Percentiles rank a stretch among this genome's conserved stretches.
phyloP scores from a whole-genome alignment of 2,888 invertebrate species.

The Phanerotoma sp. region DNA sequence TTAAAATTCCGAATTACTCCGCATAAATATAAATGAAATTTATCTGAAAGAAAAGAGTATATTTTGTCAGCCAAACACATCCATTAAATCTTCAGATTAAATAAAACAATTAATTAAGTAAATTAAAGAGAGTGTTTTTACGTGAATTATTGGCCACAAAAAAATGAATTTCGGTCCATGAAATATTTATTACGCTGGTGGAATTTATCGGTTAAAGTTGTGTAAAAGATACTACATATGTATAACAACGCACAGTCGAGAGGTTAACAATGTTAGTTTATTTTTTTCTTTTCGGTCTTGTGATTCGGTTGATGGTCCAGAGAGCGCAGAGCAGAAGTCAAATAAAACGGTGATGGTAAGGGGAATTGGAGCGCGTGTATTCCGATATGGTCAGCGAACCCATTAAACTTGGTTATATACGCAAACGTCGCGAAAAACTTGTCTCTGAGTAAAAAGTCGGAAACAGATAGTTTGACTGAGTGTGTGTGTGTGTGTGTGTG shows the following conservation, averaged over 20 bases:
- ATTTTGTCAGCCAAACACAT: too few relatives aligned
- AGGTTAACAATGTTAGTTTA: too few relatives aligned
- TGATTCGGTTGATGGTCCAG: slow-evolving; percentile 4
- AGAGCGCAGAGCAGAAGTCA: background rate
- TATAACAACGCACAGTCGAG: too few relatives aligned
- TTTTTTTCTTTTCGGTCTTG: background rate
- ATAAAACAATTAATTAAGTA: background rate
- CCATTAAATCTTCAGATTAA: background rate
- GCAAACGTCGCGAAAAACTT: slow-evolving; percentile 34
- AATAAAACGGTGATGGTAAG: background rate
- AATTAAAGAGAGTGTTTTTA: background rate
- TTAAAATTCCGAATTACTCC: too few relatives aligned
- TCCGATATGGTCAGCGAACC: slow-evolving; percentile 39
- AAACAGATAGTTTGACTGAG: too few relatives aligned
- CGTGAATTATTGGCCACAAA: too few relatives aligned
- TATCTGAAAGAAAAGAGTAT: too few relatives aligned
- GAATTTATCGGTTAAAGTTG: too few relatives aligned
- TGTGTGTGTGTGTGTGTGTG: too few relatives aligned
- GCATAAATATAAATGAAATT: too few relatives aligned
- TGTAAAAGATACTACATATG: too few relatives aligned
- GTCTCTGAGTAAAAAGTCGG: slow-evolving; percentile 33
- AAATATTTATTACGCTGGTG: background rate
- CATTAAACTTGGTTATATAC: slow-evolving; percentile 37
- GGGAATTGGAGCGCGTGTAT: slow-evolving; percentile 44
- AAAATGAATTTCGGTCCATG: background rate